Conservation (phyloP, 2,888 invertebrate genomes). For the Drosophila tanythrix region DNA sequence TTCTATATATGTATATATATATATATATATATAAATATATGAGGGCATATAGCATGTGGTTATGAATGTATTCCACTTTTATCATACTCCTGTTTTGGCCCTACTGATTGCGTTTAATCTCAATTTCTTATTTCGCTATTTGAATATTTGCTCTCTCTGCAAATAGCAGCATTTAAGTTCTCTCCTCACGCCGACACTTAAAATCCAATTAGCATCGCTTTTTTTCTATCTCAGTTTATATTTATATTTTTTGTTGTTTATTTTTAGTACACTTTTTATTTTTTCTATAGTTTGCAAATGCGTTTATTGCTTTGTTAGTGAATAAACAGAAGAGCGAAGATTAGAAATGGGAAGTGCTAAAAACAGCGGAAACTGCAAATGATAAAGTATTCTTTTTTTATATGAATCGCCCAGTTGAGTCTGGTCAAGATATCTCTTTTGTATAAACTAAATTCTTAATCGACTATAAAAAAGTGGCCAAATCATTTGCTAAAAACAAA, state of each 20-base stretch:
- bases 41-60: background rate
- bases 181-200: slow-evolving; percentile 7
- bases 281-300: slow-evolving; percentile 31
- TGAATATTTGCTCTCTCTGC: slow-evolving; percentile 7
- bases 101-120: slow-evolving; percentile 45
- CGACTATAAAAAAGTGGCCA: background rate
- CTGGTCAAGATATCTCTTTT: slow-evolving; percentile 1
- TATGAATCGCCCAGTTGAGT: background rate
- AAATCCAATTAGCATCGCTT: slow-evolving; percentile 69
- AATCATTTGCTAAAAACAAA: slow-evolving; percentile 5
- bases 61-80: slow-evolving; percentile 17
- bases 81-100: slow-evolving; percentile 25
- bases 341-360: slow-evolving; percentile 32
- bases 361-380: slow-evolving; percentile 8
- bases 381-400: background rate
- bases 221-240: slow-evolving; percentile 18
- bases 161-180: slow-evolving; percentile 3
- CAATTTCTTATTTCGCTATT: slow-evolving; percentile 13
- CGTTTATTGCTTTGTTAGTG: slow-evolving; percentile 42
- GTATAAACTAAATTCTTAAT: background rate
- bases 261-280: slow-evolving; percentile 49
- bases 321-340: slow-evolving; percentile 48
- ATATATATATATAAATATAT: background rate
- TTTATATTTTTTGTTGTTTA: slow-evolving; percentile 34
- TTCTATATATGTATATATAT: background rate